Conservation (phyloP, 1,140 invertebrate genomes). For the Diachasmimorpha longicaudata region DNA sequence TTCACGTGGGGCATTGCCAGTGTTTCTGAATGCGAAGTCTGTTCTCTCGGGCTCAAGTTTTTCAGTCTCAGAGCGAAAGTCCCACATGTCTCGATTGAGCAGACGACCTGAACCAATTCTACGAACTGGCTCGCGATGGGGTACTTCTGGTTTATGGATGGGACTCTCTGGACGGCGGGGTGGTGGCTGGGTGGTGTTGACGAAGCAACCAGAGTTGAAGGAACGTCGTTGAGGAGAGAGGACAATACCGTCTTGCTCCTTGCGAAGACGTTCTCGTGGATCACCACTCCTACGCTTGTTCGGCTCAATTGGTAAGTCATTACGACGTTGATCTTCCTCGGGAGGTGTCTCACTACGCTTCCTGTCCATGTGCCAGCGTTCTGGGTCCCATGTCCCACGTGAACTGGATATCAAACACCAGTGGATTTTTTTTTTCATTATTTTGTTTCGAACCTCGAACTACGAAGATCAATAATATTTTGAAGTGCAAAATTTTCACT, state of each 20-base stretch:
- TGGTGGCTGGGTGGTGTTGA: conserved; percentile 62
- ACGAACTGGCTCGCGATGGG: conserved; percentile 63
- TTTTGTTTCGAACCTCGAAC: neutral
- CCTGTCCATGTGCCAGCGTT: conserved; percentile 66
- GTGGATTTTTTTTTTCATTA: conserved; percentile 1
- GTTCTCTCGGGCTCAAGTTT: conserved; percentile 52
- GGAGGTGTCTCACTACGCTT: conserved; percentile 68
- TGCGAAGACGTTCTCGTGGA: conserved; percentile 78
- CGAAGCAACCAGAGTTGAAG: conserved; percentile 84
- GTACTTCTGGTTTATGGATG: conserved; percentile 59
- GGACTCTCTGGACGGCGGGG: conserved; percentile 64
- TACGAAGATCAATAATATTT: too few relatives aligned
- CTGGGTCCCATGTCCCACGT: conserved; percentile 69
- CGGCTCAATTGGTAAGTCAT: conserved; percentile 45
- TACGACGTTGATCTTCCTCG: conserved; percentile 62
- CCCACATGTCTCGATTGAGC: conserved; percentile 71
- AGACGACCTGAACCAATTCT: conserved; percentile 82
- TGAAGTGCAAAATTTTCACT: too few relatives aligned
- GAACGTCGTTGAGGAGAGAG: conserved; percentile 81
- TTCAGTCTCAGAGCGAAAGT: conserved; percentile 57
- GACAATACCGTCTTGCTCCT: conserved; percentile 83
- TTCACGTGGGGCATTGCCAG: conserved; percentile 27
- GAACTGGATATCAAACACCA: conserved; percentile 50
- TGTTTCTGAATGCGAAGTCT: conserved; percentile 53
- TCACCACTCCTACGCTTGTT: conserved; percentile 70